Conservation (phyloP, 2,113 vertebrate genomes). For the Pterophyllum scalare region DNA sequence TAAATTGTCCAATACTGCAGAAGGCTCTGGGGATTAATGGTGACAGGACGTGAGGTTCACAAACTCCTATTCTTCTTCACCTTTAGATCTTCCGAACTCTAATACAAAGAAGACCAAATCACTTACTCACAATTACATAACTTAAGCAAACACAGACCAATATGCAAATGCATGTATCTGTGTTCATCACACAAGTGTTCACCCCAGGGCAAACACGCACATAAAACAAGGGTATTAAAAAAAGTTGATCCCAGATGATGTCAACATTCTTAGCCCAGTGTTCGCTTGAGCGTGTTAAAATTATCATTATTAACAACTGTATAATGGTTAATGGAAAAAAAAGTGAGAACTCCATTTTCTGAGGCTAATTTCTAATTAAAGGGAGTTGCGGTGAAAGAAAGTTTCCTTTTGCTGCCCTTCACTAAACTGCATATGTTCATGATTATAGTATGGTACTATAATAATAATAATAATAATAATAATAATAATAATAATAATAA, state of each 20-base stretch:
- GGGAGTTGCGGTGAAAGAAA: not conserved
- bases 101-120: not conserved
- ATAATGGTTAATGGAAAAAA: not conserved
- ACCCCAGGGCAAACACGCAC: slow-evolving; percentile 3
- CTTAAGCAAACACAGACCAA: not conserved
- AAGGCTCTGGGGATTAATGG: slow-evolving; percentile 21
- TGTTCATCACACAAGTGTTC: not conserved
- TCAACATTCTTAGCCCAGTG: not conserved
- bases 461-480: no score
- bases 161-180: not conserved
- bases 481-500: no score
- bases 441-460: no score
- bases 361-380: not conserved
- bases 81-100: not conserved
- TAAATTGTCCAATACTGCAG: slow-evolving; percentile 26
- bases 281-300: not conserved
- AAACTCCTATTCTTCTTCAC: not conserved
- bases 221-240: not conserved
- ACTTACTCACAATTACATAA: slow-evolving; percentile 3
- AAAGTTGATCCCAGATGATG: not conserved
- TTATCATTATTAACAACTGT: not conserved
- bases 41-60: not conserved
- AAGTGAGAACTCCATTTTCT: not conserved
- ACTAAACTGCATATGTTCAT: not conserved
- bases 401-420: not conserved